phyloP scores from a whole-genome alignment of 2,888 invertebrate species.

The Ichneumon xanthorius region DNA sequence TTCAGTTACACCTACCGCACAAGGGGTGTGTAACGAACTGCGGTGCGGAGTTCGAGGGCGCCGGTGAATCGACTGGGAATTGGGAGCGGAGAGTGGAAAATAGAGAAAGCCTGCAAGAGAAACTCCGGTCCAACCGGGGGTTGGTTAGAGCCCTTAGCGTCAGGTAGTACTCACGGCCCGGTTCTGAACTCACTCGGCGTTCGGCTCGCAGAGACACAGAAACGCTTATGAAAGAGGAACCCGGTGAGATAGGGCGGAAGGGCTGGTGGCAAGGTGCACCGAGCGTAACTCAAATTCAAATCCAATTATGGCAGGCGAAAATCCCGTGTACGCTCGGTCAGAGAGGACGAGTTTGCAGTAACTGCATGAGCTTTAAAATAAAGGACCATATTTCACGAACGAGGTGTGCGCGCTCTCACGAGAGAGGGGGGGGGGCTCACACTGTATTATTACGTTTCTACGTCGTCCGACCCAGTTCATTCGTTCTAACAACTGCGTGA shows the following conservation, averaged over 20 bases:
- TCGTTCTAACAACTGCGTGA: slow-evolving; percentile 15
- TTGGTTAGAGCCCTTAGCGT: neutral
- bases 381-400: slow-evolving; percentile 65
- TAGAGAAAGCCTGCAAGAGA: neutral
- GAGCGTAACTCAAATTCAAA: slow-evolving; percentile 70
- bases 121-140: neutral
- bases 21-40: neutral
- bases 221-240: slow-evolving; percentile 8
- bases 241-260: neutral
- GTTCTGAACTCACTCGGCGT: neutral
- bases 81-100: slow-evolving; percentile 19
- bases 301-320: slow-evolving; percentile 71
- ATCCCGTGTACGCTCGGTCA: slow-evolving; percentile 58
- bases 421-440: neutral
- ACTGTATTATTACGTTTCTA: slow-evolving; percentile 1
- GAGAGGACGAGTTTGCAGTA: slow-evolving; percentile 32
- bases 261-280: slow-evolving; percentile 20
- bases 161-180: neutral
- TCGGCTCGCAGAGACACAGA: neutral
- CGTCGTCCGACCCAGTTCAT: neutral
- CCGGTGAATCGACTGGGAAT: slow-evolving; percentile 5
- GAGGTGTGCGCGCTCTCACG: slow-evolving; percentile 1
- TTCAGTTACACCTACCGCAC: neutral
- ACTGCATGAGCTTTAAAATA: slow-evolving; percentile 66
- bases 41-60: slow-evolving; percentile 12